Evolutionary conservation across 2,113 vertebrate genomes (phyloP).

Genomic region (Zosterops borbonicus): DNA sequence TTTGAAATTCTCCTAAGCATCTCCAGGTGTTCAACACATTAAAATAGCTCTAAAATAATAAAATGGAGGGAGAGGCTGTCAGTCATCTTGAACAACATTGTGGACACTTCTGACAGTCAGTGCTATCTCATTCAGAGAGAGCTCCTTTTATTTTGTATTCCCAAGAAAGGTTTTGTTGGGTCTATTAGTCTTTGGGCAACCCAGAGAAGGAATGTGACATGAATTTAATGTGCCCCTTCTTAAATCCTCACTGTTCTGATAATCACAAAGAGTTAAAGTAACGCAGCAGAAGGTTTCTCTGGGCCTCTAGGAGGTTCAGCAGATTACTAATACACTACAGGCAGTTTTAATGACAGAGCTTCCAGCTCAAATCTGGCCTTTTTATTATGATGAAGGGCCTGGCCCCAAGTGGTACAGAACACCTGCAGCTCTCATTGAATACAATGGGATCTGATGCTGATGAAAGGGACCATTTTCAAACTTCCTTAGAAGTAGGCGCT

Average conservation of each 20-base stretch:
- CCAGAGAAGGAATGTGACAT: conserved; percentile 18
- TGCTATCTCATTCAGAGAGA: not conserved
- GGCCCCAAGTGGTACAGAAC: conserved; percentile 69
- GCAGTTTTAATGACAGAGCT: conserved; percentile 61
- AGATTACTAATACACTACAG: conserved; percentile 64
- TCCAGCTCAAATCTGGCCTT: conserved; percentile 63
- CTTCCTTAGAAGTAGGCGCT: conserved; percentile 64
- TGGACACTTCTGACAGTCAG: conserved; percentile 23
- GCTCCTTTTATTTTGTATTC: conserved; percentile 22
- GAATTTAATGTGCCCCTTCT: conserved; percentile 39
- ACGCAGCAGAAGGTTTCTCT: conserved; percentile 47
- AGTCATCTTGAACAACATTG: conserved; percentile 31
- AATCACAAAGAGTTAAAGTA: conserved; percentile 58
- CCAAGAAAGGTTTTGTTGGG: conserved; percentile 44
- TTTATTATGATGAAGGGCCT: conserved; percentile 61
- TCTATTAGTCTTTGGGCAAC: conserved; percentile 43
- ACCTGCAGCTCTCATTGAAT: conserved; percentile 71
- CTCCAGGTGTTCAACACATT: not conserved
- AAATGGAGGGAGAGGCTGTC: conserved; percentile 33
- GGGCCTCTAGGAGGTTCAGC: conserved; percentile 47
- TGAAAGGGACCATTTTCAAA: conserved; percentile 68
- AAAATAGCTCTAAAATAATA: conserved; percentile 34
- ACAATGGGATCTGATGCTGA: conserved; percentile 70
- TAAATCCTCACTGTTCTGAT: conserved; percentile 30
- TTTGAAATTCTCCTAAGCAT: conserved; percentile 10